Conservation (phyloP, 37 sponge, comb jelly and placozoan species). For the Spongilla lacustris region DNA sequence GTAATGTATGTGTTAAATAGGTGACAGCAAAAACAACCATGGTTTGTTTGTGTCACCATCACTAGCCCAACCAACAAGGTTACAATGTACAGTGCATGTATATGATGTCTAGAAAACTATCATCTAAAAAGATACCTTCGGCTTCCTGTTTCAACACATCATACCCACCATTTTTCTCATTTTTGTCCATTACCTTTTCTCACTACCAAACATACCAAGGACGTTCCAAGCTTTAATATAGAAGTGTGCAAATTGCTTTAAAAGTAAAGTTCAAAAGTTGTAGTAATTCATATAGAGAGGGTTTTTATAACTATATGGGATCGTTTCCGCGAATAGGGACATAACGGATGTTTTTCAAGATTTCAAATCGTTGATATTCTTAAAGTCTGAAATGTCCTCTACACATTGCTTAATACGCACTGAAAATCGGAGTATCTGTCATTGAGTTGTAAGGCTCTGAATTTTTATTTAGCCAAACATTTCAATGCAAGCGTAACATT, state of each 20-base stretch:
- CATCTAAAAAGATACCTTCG: neutral
- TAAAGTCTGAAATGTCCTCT: too few relatives aligned
- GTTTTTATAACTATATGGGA: neutral
- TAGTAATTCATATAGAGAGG: neutral
- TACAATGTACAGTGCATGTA: neutral
- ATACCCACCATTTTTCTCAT: neutral
- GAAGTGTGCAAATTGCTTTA: neutral
- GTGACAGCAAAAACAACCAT: neutral
- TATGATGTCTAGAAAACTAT: constrained; percentile 1
- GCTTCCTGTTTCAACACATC: neutral
- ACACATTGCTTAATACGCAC: too few relatives aligned
- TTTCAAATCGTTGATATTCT: too few relatives aligned
- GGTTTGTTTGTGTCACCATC: neutral
- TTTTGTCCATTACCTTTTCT: neutral
- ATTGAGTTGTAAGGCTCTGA: too few relatives aligned
- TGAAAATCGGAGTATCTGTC: too few relatives aligned
- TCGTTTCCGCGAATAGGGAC: too few relatives aligned
- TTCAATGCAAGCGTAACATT: too few relatives aligned
- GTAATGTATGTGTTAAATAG: constrained; percentile 60
- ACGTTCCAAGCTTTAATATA: neutral
- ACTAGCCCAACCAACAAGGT: neutral
- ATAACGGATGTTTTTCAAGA: too few relatives aligned
- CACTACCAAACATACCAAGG: neutral
- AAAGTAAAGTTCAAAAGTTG: neutral
- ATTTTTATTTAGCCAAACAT: too few relatives aligned